Evolutionary conservation across 2,113 vertebrate genomes (phyloP).

Genomic region (Brachyhypopomus gauderio): DNA sequence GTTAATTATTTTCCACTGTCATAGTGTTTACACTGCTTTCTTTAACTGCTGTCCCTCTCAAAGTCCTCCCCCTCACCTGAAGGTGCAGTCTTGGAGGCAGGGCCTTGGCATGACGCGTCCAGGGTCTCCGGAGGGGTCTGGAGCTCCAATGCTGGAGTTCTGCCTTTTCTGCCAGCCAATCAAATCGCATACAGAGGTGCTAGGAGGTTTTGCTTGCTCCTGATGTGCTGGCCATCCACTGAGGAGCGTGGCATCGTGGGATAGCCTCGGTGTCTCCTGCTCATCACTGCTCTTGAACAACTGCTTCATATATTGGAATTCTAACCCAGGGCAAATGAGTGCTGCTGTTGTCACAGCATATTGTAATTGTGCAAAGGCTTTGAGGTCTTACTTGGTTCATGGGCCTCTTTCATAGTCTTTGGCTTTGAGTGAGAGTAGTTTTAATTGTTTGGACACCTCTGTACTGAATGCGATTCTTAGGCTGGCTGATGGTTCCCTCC

Average conservation of each 20-base stretch:
- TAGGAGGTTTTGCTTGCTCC: conserved; percentile 81
- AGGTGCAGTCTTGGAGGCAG: conserved; percentile 99
- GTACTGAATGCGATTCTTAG: conserved; percentile 55
- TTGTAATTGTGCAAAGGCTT: conserved; percentile 9
- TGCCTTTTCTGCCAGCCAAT: conserved; percentile 97
- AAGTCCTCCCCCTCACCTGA: conserved; percentile 95
- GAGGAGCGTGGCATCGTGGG: conserved; percentile 82
- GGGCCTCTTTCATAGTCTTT: conserved; percentile 32
- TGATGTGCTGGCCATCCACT: conserved; percentile 94
- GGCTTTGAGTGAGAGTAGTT: conserved; percentile 42
- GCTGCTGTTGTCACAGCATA: not conserved
- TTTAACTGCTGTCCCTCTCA: conserved; percentile 98
- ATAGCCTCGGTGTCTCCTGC: conserved; percentile 74
- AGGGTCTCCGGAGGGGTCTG: conserved; percentile 96
- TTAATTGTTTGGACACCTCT: conserved; percentile 53
- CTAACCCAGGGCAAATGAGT: conserved; percentile 64
- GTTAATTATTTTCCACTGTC: not conserved
- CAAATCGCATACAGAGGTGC: conserved; percentile 92
- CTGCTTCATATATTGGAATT: conserved; percentile 86
- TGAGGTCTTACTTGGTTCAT: conserved; percentile 29
- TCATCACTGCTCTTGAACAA: conserved; percentile 84
- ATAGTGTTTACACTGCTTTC: conserved; percentile 85
- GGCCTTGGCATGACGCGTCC: conserved; percentile 99
- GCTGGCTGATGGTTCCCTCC: conserved; percentile 79
- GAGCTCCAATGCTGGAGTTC: conserved; percentile 98